These are phyloP conservation scores for Acronicta leporina DNA, from an alignment of 2,888 invertebrate genomes.

Conservation along the genomic window DNA sequence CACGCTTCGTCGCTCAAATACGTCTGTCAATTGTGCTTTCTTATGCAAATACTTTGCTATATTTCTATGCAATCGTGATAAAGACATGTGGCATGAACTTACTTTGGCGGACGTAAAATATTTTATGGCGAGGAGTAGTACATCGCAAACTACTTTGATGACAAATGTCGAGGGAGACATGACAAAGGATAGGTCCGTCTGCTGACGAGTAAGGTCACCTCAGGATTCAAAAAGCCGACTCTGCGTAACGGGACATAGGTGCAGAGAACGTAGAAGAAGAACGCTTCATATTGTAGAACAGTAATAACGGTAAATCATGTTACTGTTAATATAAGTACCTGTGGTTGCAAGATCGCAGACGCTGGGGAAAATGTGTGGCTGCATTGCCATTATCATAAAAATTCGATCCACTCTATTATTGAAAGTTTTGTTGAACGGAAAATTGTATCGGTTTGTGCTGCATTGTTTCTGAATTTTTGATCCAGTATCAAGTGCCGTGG, in stretches of 20 bases:
- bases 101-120: too few relatives aligned
- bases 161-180: too few relatives aligned
- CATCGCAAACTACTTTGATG: too few relatives aligned
- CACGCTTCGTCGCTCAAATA: slow-evolving; percentile 19
- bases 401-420: slow-evolving; percentile 25
- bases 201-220: too few relatives aligned
- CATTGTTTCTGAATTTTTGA: slow-evolving; percentile 38
- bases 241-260: too few relatives aligned
- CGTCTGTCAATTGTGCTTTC: slow-evolving; percentile 59
- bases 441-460: slow-evolving; percentile 32
- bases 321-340: slow-evolving; percentile 28
- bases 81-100: too few relatives aligned
- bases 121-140: too few relatives aligned
- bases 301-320: slow-evolving; percentile 4
- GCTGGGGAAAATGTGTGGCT: slow-evolving; percentile 27
- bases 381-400: slow-evolving; percentile 5
- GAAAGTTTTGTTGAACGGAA: slow-evolving; percentile 34
- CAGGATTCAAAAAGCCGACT: too few relatives aligned
- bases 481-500: background rate
- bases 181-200: too few relatives aligned
- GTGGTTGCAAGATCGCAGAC: slow-evolving; percentile 38
- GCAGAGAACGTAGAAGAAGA: too few relatives aligned
- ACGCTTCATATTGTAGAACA: background rate
- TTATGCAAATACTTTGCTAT: slow-evolving; percentile 63
- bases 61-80: slow-evolving; percentile 40